A percentile compares a stretch with the other conserved stretches of the same genome.
These are phyloP conservation scores for Orbicella faveolata DNA, from an alignment of 64 coral and sea anemone species.

Conservation along the genomic window DNA sequence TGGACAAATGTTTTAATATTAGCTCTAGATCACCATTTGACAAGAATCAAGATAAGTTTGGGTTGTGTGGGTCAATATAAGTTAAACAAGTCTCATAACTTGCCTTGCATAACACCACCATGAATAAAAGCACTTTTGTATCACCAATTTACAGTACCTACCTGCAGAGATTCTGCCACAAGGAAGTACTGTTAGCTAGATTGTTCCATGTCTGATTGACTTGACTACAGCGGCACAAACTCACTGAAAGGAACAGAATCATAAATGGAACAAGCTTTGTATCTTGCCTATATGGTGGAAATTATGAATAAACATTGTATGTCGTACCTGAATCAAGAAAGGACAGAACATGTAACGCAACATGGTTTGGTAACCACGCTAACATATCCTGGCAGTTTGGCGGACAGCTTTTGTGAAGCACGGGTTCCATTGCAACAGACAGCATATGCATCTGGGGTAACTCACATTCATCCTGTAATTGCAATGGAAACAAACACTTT, in stretches of 20 bases:
- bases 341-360: slow-evolving; percentile 66
- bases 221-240: slow-evolving; percentile 80
- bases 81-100: no score
- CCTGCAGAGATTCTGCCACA: slow-evolving; percentile 87
- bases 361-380: slow-evolving; percentile 88
- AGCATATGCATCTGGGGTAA: slow-evolving; percentile 97
- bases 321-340: slow-evolving; percentile 84
- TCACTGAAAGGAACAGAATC: slow-evolving; percentile 64
- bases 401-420: slow-evolving; percentile 91
- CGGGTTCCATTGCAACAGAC: slow-evolving; percentile 90
- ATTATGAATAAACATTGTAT: not conserved
- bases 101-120: not conserved
- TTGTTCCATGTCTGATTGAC: slow-evolving; percentile 91
- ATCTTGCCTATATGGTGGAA: not conserved
- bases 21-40: no score
- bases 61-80: no score
- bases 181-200: slow-evolving; percentile 48
- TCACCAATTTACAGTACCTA: not conserved
- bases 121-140: no score
- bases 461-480: slow-evolving; percentile 77
- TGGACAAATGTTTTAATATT: no score
- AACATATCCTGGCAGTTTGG: slow-evolving; percentile 98
- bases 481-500: no score
- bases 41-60: no score
- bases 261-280: not conserved